Evolutionary conservation across 1,140 invertebrate species (phyloP), one percentile per base, ranked within the genome.

Genomic region (Frieseomelitta varia): DNA sequence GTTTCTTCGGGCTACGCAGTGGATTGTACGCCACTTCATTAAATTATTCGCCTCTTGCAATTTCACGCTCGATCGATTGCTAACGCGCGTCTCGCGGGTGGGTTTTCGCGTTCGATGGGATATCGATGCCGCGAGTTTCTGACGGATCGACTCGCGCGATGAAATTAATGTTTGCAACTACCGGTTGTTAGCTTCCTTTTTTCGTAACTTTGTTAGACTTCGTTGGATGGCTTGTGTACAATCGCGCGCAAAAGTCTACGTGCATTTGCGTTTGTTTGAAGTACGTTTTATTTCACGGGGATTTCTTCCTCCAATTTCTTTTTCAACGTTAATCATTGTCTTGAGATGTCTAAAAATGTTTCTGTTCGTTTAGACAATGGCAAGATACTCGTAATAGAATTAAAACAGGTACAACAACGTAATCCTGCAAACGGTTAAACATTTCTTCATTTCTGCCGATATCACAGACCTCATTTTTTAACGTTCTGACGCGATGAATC

Each of bases 11-110:
- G 55, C 27, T 6, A 61, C 39, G 30, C 30, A 30, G 30, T 2
- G 65, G n/a, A 34, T 4, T 21, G n/a, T 17, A 53, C 17, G 39
- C 53, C 55, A 39, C 65, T 78, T 83, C 39, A 53, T 83, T 58
- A 83, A 77, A 69, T 78, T 76, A 83, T 83, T 58, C 51, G 27
- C 34, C 39, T 10, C 53, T 2, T 17, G 63, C 19, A 69, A 78
- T 83, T 83, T 77, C 81, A 83, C 19, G 81, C 74, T 68, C 55
- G 63, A 78, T 69, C 65, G 74, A 55, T 30, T 55, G 27, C 51
- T 27, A 14, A 47, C 14, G 10, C 67, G 78, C n/a, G 78, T 71
- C 47, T 30, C 68, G 34, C 68, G 19, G 67, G 10, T 30, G 30
- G 19, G 39, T 39, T 39, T 21, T 71, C 53, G 65, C 58, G 67